Evolutionary conservation across 1,140 invertebrate species (phyloP).

Genomic region (Octopus bimaculoides): DNA sequence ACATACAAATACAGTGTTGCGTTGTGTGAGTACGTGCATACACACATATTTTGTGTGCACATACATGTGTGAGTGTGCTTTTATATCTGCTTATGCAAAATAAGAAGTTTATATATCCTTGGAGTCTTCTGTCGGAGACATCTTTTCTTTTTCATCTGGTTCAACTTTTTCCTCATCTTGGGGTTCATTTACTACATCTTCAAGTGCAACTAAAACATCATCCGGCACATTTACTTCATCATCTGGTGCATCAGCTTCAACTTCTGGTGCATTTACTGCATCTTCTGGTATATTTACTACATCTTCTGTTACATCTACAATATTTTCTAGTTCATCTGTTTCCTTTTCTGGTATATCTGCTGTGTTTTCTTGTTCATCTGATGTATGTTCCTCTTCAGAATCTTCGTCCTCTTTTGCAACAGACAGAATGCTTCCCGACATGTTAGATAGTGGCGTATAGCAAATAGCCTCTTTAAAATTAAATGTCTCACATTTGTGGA

Average conservation of each 20-base stretch:
- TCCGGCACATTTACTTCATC: no score
- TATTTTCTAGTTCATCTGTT: conserved; percentile 18
- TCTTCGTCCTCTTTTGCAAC: neutral
- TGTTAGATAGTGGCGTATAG: neutral
- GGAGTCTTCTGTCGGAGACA: no score
- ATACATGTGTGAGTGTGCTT: no score
- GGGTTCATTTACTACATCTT: conserved; percentile 11
- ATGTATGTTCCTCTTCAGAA: neutral
- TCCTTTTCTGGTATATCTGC: neutral
- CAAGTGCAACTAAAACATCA: no score
- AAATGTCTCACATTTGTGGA: conserved; percentile 50
- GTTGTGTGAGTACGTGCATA: neutral
- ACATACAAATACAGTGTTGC: no score
- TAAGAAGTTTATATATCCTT: no score
- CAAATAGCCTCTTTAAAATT: neutral
- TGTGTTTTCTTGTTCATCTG: neutral
- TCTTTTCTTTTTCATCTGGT: no score
- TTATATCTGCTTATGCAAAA: no score
- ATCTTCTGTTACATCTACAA: neutral
- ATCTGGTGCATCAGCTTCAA: no score
- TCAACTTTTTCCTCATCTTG: neutral
- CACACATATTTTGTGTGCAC: neutral
- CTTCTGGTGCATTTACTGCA: no score
- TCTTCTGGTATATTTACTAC: no score
- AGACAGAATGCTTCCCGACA: neutral